Evolutionary conservation across 2,113 vertebrate genomes (phyloP).

Genomic region (Thalassarche chlororhynchos): DNA sequence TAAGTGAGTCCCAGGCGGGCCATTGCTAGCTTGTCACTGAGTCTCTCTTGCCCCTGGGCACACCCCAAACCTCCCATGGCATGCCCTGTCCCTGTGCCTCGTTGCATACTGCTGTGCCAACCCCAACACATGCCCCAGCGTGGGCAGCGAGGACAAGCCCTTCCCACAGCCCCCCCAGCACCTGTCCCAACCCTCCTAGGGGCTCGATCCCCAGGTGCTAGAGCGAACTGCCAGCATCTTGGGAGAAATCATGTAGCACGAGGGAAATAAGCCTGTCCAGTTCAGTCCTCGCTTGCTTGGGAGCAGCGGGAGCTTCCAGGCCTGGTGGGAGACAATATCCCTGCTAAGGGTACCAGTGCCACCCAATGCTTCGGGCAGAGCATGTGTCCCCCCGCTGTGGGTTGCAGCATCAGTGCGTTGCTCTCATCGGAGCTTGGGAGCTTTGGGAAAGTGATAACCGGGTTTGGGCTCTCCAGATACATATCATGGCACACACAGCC

Average conservation of each 20-base stretch:
- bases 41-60: not conserved
- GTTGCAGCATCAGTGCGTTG: not conserved
- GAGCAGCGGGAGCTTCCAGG: not conserved
- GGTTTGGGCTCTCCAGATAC: not conserved
- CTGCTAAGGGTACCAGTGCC: not conserved
- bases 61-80: not conserved
- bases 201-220: not conserved
- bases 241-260: not conserved
- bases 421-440: not conserved
- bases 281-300: fast-evolving
- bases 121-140: fast-evolving
- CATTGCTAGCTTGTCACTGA: not conserved
- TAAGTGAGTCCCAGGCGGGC: not conserved
- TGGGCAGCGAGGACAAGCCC: fast-evolving
- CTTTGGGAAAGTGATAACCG: not conserved
- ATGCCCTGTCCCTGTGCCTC: not conserved
- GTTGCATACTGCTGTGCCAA: not conserved
- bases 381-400: not conserved
- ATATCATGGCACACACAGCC: not conserved
- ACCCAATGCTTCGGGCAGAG: not conserved
- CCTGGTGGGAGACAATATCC: not conserved
- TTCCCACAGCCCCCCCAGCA: not conserved
- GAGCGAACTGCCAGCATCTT: not conserved
- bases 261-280: not conserved
- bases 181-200: not conserved